Evolutionary conservation across 2,888 invertebrate genomes (phyloP).

Genomic region (Tanytarsus gracilentus): DNA sequence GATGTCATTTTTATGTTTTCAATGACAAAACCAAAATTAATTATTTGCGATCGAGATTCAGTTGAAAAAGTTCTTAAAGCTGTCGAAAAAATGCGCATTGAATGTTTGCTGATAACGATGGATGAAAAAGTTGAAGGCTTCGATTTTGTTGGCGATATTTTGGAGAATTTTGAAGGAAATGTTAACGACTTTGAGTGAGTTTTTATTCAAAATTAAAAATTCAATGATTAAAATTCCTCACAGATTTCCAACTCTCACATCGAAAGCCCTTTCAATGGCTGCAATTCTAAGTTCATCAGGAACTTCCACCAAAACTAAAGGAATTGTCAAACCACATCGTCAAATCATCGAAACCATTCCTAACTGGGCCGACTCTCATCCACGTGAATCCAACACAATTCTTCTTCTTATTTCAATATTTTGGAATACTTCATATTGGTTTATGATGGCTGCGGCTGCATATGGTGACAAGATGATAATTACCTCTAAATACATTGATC

Average conservation of each 20-base stretch:
- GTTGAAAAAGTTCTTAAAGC: neutral
- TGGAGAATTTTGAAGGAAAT: neutral
- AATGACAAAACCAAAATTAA: slow-evolving; percentile 13
- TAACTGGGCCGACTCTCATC: neutral
- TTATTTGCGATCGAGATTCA: slow-evolving; percentile 10
- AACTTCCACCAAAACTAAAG: neutral
- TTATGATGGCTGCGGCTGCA: neutral
- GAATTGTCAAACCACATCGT: neutral
- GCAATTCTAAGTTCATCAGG: neutral
- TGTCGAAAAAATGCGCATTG: neutral
- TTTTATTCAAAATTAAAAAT: neutral
- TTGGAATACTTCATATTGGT: neutral
- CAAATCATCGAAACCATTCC: neutral
- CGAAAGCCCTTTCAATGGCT: neutral
- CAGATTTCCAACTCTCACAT: neutral
- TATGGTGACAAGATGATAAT: neutral
- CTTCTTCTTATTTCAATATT: neutral
- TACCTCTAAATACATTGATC: too few species aligned
- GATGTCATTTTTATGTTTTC: neutral
- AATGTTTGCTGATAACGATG: neutral
- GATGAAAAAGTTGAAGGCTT: neutral
- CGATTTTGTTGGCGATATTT: neutral
- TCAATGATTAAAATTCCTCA: neutral
- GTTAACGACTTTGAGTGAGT: neutral
- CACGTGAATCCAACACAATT: neutral